These are phyloP conservation scores for Xanthia icteritia DNA, from an alignment of 2,888 invertebrate genomes.

Conservation along the genomic window DNA sequence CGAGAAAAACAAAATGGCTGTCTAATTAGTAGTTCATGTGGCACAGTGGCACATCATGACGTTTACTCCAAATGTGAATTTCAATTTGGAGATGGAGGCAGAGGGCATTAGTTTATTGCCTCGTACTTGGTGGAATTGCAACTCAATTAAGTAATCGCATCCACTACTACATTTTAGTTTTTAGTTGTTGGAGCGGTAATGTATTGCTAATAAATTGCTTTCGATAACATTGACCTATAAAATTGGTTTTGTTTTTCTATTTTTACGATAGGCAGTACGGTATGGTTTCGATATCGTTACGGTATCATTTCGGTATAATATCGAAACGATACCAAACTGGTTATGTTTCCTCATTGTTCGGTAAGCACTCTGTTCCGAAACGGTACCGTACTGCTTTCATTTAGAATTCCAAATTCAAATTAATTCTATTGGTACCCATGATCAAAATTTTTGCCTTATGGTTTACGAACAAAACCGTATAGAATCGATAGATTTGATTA, in stretches of 20 bases:
- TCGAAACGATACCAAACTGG: no score
- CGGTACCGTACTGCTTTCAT: no score
- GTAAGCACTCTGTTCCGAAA: no score
- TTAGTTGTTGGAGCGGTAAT: conserved; percentile 48
- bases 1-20: conserved; percentile 37
- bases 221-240: conserved; percentile 47
- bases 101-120: conserved; percentile 72
- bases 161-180: conserved; percentile 52
- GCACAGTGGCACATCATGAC: conserved; percentile 60
- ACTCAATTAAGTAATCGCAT: conserved; percentile 66
- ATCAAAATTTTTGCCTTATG: no score
- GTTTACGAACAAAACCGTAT: no score
- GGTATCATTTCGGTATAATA: no score
- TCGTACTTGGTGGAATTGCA: conserved; percentile 64
- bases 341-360: no score
- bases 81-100: conserved; percentile 69
- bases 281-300: no score
- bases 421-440: no score
- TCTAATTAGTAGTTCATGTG: conserved; percentile 33
- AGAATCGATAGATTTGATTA: no score
- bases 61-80: conserved; percentile 70
- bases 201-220: conserved; percentile 51
- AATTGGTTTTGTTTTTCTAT: conserved; percentile 10
- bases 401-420: no score
- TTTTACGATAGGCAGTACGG: no score